Base-by-base conservation (phyloP, 2,797 vertebrate species). In the Notolepis coatsorum region DNA sequence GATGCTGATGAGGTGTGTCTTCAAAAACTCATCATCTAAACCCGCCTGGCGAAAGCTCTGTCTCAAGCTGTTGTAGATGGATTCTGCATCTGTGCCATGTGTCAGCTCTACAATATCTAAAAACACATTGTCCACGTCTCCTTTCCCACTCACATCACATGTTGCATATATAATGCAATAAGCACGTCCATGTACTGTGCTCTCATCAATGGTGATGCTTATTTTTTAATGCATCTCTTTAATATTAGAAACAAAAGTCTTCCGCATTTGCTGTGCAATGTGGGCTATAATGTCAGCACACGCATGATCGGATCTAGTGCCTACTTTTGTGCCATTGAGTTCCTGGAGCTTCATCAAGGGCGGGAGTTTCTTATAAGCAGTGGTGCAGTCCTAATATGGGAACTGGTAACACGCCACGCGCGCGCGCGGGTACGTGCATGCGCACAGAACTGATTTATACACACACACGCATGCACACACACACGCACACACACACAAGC, bases 271-370 rank as follows among this genome's bases (percentile, higher is more conserved):
- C 9, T 49, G 46, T 48, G 28, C 57, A 35, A 49, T 50, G 13
- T 61, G 58, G 43, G 20, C 28, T 13, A 61, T 25, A 49, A 50
- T 50, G 35, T 59, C 42, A 59, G 42, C 56, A 59, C 56, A 28
- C 2, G 1, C 4, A 9, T 9, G 4, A 30, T 9, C 28, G 4
- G 28, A 30, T 9, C 9, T 30, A 30, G 28, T 4, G 28, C 28
- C 28, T 30, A 30, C 28, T 30, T 30, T 30, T 30, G 28, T 4
- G 28, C 28, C 28, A 30, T 30, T 30, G 28, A 30, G 28, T 9
- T 30, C 28, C 28, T 30, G 28, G 28, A 4, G 28, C 28, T 30
- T 30, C 28, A 1, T 30, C 28, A 9, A 30, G 9, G 28, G 28
- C 4, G 28, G 28, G 28, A 30, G 28, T 9, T 30, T 30, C 9